Conservation (phyloP, 2,888 invertebrate species). For the Leucania comma region DNA sequence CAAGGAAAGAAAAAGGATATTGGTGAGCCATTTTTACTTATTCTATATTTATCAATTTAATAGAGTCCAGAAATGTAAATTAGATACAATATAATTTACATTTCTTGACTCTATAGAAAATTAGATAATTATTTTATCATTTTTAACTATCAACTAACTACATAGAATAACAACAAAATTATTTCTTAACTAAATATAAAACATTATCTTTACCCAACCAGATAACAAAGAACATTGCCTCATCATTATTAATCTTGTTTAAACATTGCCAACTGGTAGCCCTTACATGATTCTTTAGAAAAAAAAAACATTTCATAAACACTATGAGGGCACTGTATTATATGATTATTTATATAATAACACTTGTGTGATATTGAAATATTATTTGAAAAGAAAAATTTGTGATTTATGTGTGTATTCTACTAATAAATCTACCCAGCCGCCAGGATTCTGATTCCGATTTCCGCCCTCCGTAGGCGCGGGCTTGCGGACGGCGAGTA, state of each 20-base stretch:
- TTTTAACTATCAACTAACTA: no score
- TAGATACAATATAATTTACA: no score
- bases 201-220: constrained; percentile 31
- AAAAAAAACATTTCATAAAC: not conserved
- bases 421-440: not conserved
- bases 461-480: no score
- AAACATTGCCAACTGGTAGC: constrained; percentile 14
- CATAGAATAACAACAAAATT: constrained; percentile 6
- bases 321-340: not conserved
- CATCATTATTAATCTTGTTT: constrained; percentile 8
- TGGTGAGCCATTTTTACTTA: constrained; percentile 90
- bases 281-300: constrained; percentile 4
- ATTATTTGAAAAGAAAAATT: not conserved
- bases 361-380: not conserved
- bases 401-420: not conserved
- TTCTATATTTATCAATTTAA: not conserved
- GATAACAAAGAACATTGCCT: constrained; percentile 33
- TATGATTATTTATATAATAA: not conserved
- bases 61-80: no score
- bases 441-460: no score
- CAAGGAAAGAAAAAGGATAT: constrained; percentile 97
- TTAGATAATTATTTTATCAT: not conserved
- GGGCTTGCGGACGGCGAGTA: no score
- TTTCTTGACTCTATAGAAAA: not conserved
- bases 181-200: not conserved